Percentiles rank a stretch among this genome's conserved stretches.
These are phyloP conservation scores for Taenioides sp. DNA, from an alignment of 2,797 vertebrate genomes.

Conservation along the genomic window DNA sequence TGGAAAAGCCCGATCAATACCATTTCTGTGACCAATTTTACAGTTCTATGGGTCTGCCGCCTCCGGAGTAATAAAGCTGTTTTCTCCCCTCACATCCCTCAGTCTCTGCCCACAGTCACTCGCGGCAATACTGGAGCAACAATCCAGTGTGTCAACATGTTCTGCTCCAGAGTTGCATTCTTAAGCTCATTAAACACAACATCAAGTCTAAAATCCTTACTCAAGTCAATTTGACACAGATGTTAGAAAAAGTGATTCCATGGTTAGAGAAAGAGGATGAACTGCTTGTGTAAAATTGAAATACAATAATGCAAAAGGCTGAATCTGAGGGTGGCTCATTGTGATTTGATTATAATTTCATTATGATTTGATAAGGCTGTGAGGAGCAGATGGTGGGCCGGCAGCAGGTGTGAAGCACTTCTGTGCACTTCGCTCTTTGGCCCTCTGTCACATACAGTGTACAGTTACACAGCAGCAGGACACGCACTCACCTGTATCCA, in stretches of 20 bases:
- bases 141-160: slow-evolving; percentile 17
- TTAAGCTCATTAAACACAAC: background rate
- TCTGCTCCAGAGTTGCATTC: background rate
- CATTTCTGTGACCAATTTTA: slow-evolving; percentile 73
- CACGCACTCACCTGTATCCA: slow-evolving; percentile 22
- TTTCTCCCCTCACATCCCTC: slow-evolving; percentile 49
- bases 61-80: slow-evolving; percentile 69
- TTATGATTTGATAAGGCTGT: slow-evolving; percentile 3
- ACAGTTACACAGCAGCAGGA: slow-evolving; percentile 14
- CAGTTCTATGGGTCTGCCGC: slow-evolving; percentile 59
- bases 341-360: slow-evolving; percentile 1
- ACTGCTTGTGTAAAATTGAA: background rate
- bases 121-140: slow-evolving; percentile 29
- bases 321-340: background rate
- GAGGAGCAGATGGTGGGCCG: slow-evolving; percentile 52
- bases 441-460: slow-evolving; percentile 26
- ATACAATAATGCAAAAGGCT: background rate
- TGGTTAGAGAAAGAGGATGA: background rate
- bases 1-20: slow-evolving; percentile 68
- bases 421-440: slow-evolving; percentile 24
- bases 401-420: slow-evolving; percentile 22
- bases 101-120: slow-evolving; percentile 31
- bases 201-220: background rate
- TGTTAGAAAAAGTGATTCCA: too few relatives aligned
- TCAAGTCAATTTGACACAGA: background rate